phyloP scores from a whole-genome alignment of 1,140 invertebrate genomes.

The Pachyrhynchus sulphureomaculatus region DNA sequence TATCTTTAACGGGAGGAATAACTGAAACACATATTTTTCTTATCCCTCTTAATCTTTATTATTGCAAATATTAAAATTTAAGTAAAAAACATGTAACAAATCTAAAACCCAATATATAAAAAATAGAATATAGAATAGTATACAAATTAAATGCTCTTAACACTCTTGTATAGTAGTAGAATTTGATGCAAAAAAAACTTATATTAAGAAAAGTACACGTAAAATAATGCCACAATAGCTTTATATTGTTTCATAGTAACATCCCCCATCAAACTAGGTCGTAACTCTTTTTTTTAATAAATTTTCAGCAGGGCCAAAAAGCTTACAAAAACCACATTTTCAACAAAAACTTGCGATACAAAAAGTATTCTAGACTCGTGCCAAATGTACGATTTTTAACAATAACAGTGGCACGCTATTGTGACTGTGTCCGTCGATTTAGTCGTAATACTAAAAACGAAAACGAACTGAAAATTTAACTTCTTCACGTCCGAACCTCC shows the following conservation, averaged over 20 bases:
- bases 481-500: too few relatives aligned
- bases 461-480: too few relatives aligned
- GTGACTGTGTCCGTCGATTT: too few relatives aligned
- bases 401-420: too few relatives aligned
- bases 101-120: slow-evolving; percentile 22
- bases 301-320: too few relatives aligned
- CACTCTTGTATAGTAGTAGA: slow-evolving; percentile 1
- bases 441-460: too few relatives aligned
- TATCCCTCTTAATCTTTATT: slow-evolving; percentile 7
- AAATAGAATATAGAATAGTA: slow-evolving; percentile 19
- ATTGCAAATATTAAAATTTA: slow-evolving; percentile 23
- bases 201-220: neutral
- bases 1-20: too few relatives aligned
- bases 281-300: neutral
- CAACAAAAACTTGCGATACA: too few relatives aligned
- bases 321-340: too few relatives aligned
- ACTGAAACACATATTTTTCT: too few relatives aligned
- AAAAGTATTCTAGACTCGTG: too few relatives aligned
- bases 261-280: neutral
- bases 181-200: neutral
- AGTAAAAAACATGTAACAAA: slow-evolving; percentile 14
- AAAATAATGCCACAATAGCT: neutral
- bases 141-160: neutral
- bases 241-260: neutral
- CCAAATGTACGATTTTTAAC: too few relatives aligned